Conservation (phyloP, 2,888 invertebrate genomes). For the Lissocephala sabroskyi region DNA sequence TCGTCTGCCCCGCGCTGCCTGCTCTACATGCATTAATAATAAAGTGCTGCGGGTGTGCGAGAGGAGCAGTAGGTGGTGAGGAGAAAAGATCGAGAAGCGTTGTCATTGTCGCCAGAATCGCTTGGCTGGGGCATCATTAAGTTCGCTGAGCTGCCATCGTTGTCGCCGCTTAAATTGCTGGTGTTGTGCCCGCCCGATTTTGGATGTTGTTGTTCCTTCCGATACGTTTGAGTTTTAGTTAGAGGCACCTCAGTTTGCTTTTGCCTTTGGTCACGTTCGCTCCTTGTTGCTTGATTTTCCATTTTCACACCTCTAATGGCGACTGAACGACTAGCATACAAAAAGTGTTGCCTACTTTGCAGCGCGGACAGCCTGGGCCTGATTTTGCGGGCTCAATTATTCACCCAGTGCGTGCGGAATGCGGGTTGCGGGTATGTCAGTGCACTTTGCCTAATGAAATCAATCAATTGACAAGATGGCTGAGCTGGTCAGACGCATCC, state of each 20-base stretch:
- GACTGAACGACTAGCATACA: not conserved
- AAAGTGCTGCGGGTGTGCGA: conserved; percentile 20
- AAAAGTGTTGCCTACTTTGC: conserved; percentile 10
- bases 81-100: too few relatives aligned
- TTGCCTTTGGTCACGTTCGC: too few relatives aligned
- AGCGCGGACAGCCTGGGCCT: conserved; percentile 3
- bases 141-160: conserved; percentile 20
- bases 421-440: conserved; percentile 17
- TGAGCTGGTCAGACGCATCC: too few relatives aligned
- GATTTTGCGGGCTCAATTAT: too few relatives aligned
- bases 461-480: conserved; percentile 50
- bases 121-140: conserved; percentile 24
- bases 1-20: too few relatives aligned
- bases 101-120: too few relatives aligned
- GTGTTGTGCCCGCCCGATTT: not conserved
- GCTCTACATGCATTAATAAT: conserved; percentile 25
- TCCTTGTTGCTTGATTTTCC: not conserved
- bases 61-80: too few relatives aligned
- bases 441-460: conserved; percentile 59
- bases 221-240: too few relatives aligned
- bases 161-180: not conserved
- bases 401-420: too few relatives aligned
- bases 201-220: not conserved
- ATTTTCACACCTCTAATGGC: conserved; percentile 1
- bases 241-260: too few relatives aligned